These are phyloP conservation scores for Cryptotis parvus DNA, from an alignment of 2,113 vertebrate genomes.

Conservation along the genomic window DNA sequence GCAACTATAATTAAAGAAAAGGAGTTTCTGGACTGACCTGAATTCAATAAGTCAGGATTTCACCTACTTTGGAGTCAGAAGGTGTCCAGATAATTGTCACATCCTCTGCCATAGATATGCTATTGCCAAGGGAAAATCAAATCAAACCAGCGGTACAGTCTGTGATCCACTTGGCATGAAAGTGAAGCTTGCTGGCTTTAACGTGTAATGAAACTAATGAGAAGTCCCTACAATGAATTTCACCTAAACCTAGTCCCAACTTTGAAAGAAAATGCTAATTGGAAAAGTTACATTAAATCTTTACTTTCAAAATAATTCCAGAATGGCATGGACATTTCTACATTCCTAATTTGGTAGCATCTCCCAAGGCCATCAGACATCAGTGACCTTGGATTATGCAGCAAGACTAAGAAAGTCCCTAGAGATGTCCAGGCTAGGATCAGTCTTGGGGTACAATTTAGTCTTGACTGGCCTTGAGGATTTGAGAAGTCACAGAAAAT, in stretches of 20 bases:
- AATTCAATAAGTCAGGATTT: constrained; percentile 2
- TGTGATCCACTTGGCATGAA: not conserved
- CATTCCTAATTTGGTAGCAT: constrained; percentile 56
- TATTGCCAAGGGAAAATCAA: not conserved
- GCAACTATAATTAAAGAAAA: not conserved
- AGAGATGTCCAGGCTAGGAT: constrained; percentile 28
- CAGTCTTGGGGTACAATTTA: not conserved
- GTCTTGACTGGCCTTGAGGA: constrained; percentile 25
- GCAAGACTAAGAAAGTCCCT: not conserved
- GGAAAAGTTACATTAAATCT: constrained; percentile 65
- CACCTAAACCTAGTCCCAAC: constrained; percentile 66
- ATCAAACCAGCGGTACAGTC: not conserved
- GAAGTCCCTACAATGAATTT: constrained; percentile 47
- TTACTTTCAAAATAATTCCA: constrained; percentile 73
- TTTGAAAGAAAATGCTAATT: constrained; percentile 77
- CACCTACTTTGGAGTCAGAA: constrained; percentile 12
- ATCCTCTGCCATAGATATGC: not conserved
- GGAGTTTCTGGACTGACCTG: not conserved
- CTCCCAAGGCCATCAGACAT: constrained; percentile 13
- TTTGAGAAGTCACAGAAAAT: constrained; percentile 23
- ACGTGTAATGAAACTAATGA: constrained; percentile 19
- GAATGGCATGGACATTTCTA: constrained; percentile 67
- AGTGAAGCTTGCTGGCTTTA: constrained; percentile 16
- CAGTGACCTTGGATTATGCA: not conserved
- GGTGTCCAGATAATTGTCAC: not conserved